phyloP scores from a whole-genome alignment of 2,888 invertebrate genomes.

The Drosophila merina region DNA sequence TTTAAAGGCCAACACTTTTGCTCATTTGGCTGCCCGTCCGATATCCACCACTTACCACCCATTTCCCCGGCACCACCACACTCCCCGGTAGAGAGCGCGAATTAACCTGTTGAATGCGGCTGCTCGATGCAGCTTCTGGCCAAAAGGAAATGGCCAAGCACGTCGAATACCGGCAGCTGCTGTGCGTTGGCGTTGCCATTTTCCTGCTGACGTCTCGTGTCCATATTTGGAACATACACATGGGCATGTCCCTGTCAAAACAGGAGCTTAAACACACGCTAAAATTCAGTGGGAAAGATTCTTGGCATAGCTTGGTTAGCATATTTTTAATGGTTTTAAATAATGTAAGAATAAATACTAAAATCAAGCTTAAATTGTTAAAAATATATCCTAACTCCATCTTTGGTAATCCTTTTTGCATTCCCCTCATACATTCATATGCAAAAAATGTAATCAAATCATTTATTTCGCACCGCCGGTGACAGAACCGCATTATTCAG shows the following conservation, averaged over 20 bases:
- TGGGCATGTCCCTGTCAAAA: slow-evolving; percentile 46
- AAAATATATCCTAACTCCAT: not conserved
- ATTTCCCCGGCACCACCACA: slow-evolving; percentile 39
- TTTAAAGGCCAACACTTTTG: slow-evolving; percentile 76
- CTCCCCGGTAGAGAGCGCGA: slow-evolving; percentile 64
- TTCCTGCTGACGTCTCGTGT: slow-evolving; percentile 20
- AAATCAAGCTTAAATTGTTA: no score
- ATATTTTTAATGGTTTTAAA: not conserved
- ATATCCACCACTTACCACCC: slow-evolving; percentile 30
- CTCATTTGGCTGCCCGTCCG: slow-evolving; percentile 58
- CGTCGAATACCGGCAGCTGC: slow-evolving; percentile 12
- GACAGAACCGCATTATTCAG: slow-evolving; percentile 5
- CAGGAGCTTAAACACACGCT: slow-evolving; percentile 19
- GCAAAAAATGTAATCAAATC: not conserved
- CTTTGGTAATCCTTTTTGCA: not conserved
- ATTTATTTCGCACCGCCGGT: slow-evolving; percentile 3
- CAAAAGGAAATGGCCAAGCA: slow-evolving; percentile 19
- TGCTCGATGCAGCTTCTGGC: slow-evolving; percentile 29
- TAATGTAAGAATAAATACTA: no score
- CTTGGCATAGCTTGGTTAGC: not conserved
- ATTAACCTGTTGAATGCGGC: slow-evolving; percentile 80
- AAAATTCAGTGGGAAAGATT: slow-evolving; percentile 7
- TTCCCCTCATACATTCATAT: not conserved
- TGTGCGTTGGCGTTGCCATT: slow-evolving; percentile 41
- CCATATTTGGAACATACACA: slow-evolving; percentile 37